phyloP scores from a whole-genome alignment of 2,797 vertebrate species.

The Sebastes hubbsi region DNA sequence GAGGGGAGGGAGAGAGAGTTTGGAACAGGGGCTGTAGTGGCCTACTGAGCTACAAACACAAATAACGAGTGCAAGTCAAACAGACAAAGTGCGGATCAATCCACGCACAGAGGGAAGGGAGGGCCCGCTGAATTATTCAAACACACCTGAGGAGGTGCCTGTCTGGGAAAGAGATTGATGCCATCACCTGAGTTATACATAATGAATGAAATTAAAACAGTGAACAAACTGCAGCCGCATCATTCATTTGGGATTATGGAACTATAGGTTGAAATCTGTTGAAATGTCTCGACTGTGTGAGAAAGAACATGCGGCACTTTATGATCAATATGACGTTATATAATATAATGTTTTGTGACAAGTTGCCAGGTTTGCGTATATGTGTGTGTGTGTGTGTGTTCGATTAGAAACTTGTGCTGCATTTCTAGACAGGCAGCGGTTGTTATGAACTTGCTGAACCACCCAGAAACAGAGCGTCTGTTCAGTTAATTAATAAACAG shows the following conservation, averaged over 20 bases:
- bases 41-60: slow-evolving; percentile 75
- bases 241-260: neutral
- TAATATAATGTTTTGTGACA: neutral
- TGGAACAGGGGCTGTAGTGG: slow-evolving; percentile 28
- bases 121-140: slow-evolving; percentile 74
- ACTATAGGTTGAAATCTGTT: neutral
- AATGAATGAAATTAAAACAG: slow-evolving; percentile 56
- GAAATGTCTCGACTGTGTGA: neutral
- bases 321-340: neutral
- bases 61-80: slow-evolving; percentile 56
- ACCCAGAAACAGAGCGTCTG: slow-evolving; percentile 30
- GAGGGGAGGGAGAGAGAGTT: neutral
- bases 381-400: neutral
- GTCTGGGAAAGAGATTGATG: slow-evolving; percentile 71
- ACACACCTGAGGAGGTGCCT: slow-evolving; percentile 75
- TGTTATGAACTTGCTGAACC: slow-evolving; percentile 66
- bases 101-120: slow-evolving; percentile 32
- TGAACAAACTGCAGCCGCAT: slow-evolving; percentile 7
- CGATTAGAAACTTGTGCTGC: slow-evolving; percentile 18
- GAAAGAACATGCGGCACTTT: neutral
- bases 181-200: slow-evolving; percentile 67
- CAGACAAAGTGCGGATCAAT: slow-evolving; percentile 67
- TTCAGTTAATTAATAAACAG: slow-evolving; percentile 52
- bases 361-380: neutral
- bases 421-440: slow-evolving; percentile 24